phyloP scores from a whole-genome alignment of 2,797 vertebrate species.

The Gobionotothen gibberifrons region DNA sequence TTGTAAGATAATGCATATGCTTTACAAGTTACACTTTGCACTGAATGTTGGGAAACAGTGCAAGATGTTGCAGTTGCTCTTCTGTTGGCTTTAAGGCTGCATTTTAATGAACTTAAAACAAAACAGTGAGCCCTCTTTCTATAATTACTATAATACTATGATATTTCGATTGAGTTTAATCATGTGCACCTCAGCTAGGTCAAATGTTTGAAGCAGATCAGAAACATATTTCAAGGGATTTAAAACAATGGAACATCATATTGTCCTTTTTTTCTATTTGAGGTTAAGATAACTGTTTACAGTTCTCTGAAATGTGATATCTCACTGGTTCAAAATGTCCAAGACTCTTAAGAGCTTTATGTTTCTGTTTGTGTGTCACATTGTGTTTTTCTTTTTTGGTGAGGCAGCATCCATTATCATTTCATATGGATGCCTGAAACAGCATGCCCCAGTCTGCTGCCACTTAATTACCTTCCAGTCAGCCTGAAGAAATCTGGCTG shows the following conservation, averaged over 20 bases:
- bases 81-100: conserved; percentile 18
- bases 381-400: conserved; percentile 20
- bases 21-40: background rate
- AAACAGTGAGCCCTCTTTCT: background rate
- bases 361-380: conserved; percentile 24
- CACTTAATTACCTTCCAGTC: conserved; percentile 82
- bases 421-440: conserved; percentile 74
- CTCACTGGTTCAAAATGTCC: conserved; percentile 17
- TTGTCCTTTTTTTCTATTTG: conserved; percentile 2
- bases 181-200: background rate
- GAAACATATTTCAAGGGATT: conserved; percentile 12
- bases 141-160: conserved; percentile 19
- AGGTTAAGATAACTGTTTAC: conserved; percentile 12
- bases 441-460: conserved; percentile 78
- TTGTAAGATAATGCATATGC: conserved; percentile 2
- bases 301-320: conserved; percentile 37
- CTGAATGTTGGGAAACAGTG: background rate
- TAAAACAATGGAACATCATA: conserved; percentile 4
- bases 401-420: conserved; percentile 68
- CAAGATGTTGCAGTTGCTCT: background rate
- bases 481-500: conserved; percentile 76
- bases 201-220: conserved; percentile 23
- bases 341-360: conserved; percentile 8
- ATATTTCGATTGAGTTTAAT: conserved; percentile 34
- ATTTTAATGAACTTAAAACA: conserved; percentile 4